phyloP scores from a whole-genome alignment of 2,797 vertebrate genomes.

The Hephaestus fuliginosus region DNA sequence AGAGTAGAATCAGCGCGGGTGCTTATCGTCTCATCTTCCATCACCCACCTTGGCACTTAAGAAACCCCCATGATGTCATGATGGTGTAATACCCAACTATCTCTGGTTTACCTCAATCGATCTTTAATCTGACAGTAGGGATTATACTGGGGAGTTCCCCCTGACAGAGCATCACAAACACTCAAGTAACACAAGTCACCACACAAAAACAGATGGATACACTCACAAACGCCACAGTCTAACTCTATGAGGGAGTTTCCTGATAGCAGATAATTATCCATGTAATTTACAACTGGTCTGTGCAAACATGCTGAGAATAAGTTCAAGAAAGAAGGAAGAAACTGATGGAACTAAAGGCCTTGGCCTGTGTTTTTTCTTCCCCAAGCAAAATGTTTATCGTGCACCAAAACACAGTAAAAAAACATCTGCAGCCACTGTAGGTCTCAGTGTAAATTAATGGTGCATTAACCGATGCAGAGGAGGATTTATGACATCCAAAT shows the following conservation, averaged over 20 bases:
- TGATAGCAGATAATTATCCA: slow-evolving; percentile 47
- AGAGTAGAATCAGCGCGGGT: not conserved
- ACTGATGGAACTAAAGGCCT: slow-evolving; percentile 11
- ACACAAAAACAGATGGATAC: slow-evolving; percentile 58
- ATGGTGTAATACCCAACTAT: slow-evolving; percentile 45
- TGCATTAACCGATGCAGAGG: slow-evolving; percentile 25
- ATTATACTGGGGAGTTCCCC: slow-evolving; percentile 48
- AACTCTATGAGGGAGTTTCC: slow-evolving; percentile 57
- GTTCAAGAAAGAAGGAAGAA: slow-evolving; percentile 13
- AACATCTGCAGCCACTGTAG: slow-evolving; percentile 58
- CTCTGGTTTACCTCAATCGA: slow-evolving; percentile 60
- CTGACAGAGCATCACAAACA: slow-evolving; percentile 43
- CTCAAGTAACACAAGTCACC: slow-evolving; percentile 47
- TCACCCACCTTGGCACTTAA: not conserved
- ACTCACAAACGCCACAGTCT: slow-evolving; percentile 50
- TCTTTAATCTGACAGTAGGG: slow-evolving; percentile 62
- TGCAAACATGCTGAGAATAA: slow-evolving; percentile 40
- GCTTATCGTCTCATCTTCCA: not conserved
- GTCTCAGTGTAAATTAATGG: slow-evolving; percentile 57
- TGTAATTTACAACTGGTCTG: slow-evolving; percentile 62
- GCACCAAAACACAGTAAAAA: slow-evolving; percentile 50
- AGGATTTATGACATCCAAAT: slow-evolving; percentile 65
- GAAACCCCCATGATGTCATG: slow-evolving; percentile 54
- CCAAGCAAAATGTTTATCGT: slow-evolving; percentile 59
- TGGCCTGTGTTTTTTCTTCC: slow-evolving; percentile 17